These are phyloP conservation scores for Urechis unicinctus DNA, from an alignment of 2,888 invertebrate genomes.

Conservation along the genomic window DNA sequence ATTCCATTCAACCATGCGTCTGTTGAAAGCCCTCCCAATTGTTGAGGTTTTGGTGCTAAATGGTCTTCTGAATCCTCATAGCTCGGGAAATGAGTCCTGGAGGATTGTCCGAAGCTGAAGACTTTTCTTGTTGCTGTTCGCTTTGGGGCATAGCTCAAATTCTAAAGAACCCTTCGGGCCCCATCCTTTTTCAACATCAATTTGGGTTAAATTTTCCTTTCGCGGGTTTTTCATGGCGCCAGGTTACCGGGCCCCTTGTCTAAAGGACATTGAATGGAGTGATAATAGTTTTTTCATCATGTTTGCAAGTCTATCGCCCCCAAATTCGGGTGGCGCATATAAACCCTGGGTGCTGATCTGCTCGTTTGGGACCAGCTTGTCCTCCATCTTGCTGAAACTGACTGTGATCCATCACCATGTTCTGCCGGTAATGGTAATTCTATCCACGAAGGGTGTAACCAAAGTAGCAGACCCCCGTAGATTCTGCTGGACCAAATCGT, in stretches of 20 bases:
- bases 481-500: background rate
- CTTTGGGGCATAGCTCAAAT: background rate
- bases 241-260: slow-evolving; percentile 6
- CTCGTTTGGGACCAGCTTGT: slow-evolving; percentile 9
- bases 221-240: slow-evolving; percentile 13
- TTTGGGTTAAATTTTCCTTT: background rate
- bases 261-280: slow-evolving; percentile 10
- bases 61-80: background rate
- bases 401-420: slow-evolving; percentile 8
- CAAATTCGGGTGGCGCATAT: slow-evolving; percentile 5
- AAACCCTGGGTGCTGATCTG: slow-evolving; percentile 7
- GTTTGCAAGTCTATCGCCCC: slow-evolving; percentile 9
- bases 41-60: background rate
- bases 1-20: background rate
- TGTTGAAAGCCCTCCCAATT: background rate
- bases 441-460: slow-evolving; percentile 17
- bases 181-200: background rate
- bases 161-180: background rate
- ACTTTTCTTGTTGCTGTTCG: background rate
- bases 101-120: background rate
- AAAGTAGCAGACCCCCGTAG: slow-evolving; percentile 7
- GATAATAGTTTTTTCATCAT: slow-evolving; percentile 11
- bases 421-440: background rate
- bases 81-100: background rate
- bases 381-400: slow-evolving; percentile 10